A percentile compares a stretch with the other conserved stretches of the same genome.
Conservation (phyloP, 37 sponge, comb jelly and placozoan species). For the Mnemiopsis leidyi region DNA sequence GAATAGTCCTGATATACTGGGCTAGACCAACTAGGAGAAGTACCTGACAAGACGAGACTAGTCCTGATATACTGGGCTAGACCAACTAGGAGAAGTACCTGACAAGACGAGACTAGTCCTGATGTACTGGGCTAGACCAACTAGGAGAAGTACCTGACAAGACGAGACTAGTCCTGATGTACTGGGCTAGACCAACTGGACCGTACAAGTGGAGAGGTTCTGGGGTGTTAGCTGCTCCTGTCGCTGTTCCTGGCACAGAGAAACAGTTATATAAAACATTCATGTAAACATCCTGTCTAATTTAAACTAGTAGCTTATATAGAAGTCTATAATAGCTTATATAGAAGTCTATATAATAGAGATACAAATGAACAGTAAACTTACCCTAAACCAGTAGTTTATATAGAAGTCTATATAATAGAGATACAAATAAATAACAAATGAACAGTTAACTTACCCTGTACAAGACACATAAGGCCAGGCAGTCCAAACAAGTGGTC, state of each 20-base stretch:
- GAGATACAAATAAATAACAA: no score
- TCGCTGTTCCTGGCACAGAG: not conserved
- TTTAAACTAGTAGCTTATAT: no score
- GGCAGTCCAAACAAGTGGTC: conserved; percentile 93
- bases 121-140: conserved; percentile 72
- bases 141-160: conserved; percentile 79
- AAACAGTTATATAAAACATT: no score
- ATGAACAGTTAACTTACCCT: not conserved
- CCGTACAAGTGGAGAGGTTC: conserved; percentile 82
- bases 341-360: no score
- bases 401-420: no score
- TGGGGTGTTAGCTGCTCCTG: not conserved
- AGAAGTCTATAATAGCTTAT: no score
- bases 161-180: conserved; percentile 72
- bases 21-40: conserved; percentile 76
- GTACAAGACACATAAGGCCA: conserved; percentile 83
- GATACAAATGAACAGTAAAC: no score
- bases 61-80: conserved; percentile 75
- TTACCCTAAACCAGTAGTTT: no score
- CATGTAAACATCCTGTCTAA: no score
- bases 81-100: conserved; percentile 73
- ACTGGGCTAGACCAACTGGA: conserved; percentile 79
- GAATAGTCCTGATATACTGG: conserved; percentile 70
- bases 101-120: conserved; percentile 76
- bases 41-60: conserved; percentile 77